A percentile compares a stretch with the other conserved stretches of the same genome.
These are phyloP conservation scores for Strongylocentrotus purpuratus DNA, from an alignment of 35 echinoderm and acorn worm genomes.

Conservation along the genomic window DNA sequence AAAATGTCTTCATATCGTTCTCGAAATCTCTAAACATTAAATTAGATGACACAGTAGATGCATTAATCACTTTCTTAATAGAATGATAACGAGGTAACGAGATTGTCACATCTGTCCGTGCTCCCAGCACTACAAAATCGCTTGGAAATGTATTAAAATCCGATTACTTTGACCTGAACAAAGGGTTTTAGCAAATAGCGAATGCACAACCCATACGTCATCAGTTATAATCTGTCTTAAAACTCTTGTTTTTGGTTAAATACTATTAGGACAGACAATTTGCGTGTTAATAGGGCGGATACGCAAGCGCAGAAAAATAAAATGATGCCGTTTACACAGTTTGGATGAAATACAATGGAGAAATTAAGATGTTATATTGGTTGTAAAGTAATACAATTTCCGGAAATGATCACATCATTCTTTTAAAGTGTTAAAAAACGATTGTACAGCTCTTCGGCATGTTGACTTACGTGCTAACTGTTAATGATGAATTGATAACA, in stretches of 20 bases:
- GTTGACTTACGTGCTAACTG: background rate
- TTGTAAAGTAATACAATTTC: background rate
- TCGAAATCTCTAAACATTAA: too few relatives aligned
- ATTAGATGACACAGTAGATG: background rate
- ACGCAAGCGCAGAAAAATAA: too few relatives aligned
- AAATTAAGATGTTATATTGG: background rate
- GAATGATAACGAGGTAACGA: background rate
- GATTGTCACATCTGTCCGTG: background rate
- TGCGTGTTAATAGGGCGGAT: too few relatives aligned
- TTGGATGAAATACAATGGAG: background rate
- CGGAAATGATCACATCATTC: background rate
- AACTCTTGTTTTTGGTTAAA: too few relatives aligned
- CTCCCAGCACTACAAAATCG: background rate
- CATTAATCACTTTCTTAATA: background rate
- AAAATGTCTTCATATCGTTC: too few relatives aligned
- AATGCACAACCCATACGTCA: background rate
- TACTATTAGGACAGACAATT: background rate
- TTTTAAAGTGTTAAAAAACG: background rate
- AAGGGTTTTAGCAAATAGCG: background rate
- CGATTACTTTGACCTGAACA: background rate
- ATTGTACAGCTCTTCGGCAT: background rate
- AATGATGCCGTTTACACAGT: background rate
- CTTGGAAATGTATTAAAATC: background rate
- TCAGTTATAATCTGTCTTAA: background rate
- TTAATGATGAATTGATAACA: background rate